Conservation (phyloP, 2,888 invertebrate species). For the Hirudinaria manillensis region DNA sequence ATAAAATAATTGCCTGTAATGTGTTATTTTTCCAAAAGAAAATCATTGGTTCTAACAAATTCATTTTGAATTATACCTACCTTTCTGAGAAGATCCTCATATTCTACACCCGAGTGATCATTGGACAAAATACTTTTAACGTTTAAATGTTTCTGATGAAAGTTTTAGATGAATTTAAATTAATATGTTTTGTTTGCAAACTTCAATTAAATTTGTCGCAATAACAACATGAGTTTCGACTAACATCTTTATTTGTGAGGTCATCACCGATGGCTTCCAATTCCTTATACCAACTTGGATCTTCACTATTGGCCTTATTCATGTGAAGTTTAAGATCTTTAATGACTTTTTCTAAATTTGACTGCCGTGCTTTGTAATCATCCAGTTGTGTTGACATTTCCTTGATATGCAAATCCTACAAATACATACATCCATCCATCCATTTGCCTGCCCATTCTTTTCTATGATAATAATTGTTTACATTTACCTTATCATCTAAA, state of each 20-base stretch:
- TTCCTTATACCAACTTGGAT: background rate
- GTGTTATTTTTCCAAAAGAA: background rate
- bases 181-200: background rate
- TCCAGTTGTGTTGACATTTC: background rate
- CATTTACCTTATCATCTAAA: background rate
- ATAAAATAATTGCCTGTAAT: constrained; percentile 7
- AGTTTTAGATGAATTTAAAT: background rate
- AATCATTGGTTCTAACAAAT: background rate
- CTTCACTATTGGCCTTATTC: background rate
- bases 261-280: background rate
- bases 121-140: background rate
- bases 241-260: background rate
- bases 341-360: background rate
- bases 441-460: background rate
- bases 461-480: background rate
- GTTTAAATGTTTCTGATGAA: background rate
- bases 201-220: background rate
- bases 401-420: no score
- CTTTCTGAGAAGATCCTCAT: constrained; percentile 4
- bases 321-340: background rate
- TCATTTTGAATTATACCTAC: background rate
- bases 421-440: background rate
- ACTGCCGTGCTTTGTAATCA: background rate
- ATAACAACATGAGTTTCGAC: background rate
- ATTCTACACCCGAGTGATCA: background rate